phyloP scores from a whole-genome alignment of 1,140 invertebrate genomes.

The Vanessa tameamea region DNA sequence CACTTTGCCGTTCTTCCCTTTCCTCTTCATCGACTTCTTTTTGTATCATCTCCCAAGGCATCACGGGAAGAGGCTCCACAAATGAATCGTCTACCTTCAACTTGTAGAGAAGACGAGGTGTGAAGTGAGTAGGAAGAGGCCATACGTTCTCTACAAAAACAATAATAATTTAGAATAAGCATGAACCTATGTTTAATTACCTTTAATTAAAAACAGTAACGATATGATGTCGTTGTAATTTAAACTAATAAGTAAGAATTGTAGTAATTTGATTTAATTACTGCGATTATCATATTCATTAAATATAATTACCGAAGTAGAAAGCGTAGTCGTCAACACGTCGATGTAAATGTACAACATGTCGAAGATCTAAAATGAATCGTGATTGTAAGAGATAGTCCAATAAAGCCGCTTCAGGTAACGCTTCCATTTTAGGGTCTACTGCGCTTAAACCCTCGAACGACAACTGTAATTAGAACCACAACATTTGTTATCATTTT shows the following conservation, averaged over 20 bases:
- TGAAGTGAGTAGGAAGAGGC: slow-evolving; percentile 70
- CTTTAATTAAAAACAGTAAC: too few species aligned
- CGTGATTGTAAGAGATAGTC: slow-evolving; percentile 69
- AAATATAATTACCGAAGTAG: slow-evolving; percentile 65
- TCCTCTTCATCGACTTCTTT: slow-evolving; percentile 63
- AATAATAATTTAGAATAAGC: slow-evolving; percentile 16
- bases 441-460: slow-evolving; percentile 63
- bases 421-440: slow-evolving; percentile 66
- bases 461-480: slow-evolving; percentile 50
- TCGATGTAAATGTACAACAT: slow-evolving; percentile 56
- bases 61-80: slow-evolving; percentile 70
- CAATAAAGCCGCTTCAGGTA: slow-evolving; percentile 70
- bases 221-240: too few species aligned
- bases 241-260: too few species aligned
- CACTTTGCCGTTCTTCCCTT: slow-evolving; percentile 50
- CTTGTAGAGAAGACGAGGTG: slow-evolving; percentile 66
- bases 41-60: slow-evolving; percentile 70
- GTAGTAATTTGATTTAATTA: too few species aligned
- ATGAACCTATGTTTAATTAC: background rate
- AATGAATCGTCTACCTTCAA: slow-evolving; percentile 73
- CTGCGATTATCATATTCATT: too few species aligned
- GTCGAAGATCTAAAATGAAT: slow-evolving; percentile 64
- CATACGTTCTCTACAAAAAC: slow-evolving; percentile 62
- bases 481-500: background rate
- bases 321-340: slow-evolving; percentile 71